Conservation (phyloP, 2,113 vertebrate species). For the Perca flavescens region DNA sequence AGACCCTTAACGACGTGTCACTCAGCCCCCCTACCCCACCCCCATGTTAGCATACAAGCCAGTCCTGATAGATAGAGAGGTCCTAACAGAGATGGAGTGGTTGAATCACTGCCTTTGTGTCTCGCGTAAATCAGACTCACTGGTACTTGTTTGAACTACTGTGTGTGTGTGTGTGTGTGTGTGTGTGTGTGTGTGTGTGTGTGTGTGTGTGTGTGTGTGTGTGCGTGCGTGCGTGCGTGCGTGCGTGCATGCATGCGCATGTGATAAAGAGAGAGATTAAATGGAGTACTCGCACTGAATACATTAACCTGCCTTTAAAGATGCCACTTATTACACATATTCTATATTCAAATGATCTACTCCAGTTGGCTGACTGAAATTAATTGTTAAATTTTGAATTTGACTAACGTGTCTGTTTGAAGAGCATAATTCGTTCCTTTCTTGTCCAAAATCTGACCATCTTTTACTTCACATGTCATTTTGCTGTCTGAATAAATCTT, state of each 20-base stretch:
- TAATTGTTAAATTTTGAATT: not conserved
- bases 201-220: not conserved
- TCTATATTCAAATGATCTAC: not conserved
- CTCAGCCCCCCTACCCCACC: conserved; percentile 47
- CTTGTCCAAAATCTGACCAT: not conserved
- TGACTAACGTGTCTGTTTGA: not conserved
- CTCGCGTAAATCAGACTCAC: conserved; percentile 65
- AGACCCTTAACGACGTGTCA: conserved; percentile 62
- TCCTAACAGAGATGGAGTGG: conserved; percentile 68
- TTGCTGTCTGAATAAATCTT: not conserved
- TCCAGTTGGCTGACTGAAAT: not conserved
- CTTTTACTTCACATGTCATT: not conserved
- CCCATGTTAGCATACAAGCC: conserved; percentile 62
- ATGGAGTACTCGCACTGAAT: conserved; percentile 31
- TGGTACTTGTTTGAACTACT: conserved; percentile 27
- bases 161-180: conserved; percentile 14
- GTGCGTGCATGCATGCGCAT: rapidly evolving
- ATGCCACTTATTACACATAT: not conserved
- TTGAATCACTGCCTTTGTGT: conserved; percentile 70
- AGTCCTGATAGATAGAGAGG: conserved; percentile 70
- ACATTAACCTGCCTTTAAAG: conserved; percentile 18
- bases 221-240: not conserved
- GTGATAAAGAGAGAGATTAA: conserved; percentile 14
- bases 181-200: not conserved
- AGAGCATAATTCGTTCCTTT: not conserved